Conservation (phyloP, 2,888 invertebrate genomes). For the Heteromyza rotundicornis region DNA sequence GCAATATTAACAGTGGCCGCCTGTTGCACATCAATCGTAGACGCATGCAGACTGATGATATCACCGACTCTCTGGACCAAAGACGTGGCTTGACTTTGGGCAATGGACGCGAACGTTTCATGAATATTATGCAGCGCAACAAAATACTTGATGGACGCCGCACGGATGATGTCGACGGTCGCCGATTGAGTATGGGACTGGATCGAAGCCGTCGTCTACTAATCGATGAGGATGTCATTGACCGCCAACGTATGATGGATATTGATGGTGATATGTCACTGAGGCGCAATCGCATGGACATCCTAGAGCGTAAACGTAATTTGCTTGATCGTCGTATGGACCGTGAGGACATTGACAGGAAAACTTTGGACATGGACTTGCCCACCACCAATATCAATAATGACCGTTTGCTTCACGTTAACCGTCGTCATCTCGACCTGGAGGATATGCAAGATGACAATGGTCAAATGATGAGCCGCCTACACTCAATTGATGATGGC, state of each 20-base stretch:
- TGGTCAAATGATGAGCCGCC: conserved; percentile 13
- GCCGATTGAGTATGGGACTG: not conserved
- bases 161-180: not conserved
- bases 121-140: not conserved
- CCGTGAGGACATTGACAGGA: not conserved
- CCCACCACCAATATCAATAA: conserved; percentile 8
- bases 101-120: conserved; percentile 1
- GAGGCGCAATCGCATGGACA: not conserved
- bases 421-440: not conserved
- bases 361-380: not conserved
- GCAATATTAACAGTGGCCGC: conserved; percentile 32
- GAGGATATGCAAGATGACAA: not conserved
- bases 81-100: not conserved
- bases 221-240: not conserved
- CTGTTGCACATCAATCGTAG: conserved; percentile 40
- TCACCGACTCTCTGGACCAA: conserved; percentile 12
- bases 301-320: not conserved
- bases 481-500: too few relatives aligned
- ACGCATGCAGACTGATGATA: conserved; percentile 25
- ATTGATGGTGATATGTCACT: not conserved
- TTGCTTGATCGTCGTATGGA: not conserved
- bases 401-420: conserved; percentile 13
- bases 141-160: too few relatives aligned
- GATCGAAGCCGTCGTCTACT: not conserved
- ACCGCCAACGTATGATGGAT: not conserved